Conservation (phyloP, 37 sponge, comb jelly and placozoan species). For the Aphrocallistes beatrix region DNA sequence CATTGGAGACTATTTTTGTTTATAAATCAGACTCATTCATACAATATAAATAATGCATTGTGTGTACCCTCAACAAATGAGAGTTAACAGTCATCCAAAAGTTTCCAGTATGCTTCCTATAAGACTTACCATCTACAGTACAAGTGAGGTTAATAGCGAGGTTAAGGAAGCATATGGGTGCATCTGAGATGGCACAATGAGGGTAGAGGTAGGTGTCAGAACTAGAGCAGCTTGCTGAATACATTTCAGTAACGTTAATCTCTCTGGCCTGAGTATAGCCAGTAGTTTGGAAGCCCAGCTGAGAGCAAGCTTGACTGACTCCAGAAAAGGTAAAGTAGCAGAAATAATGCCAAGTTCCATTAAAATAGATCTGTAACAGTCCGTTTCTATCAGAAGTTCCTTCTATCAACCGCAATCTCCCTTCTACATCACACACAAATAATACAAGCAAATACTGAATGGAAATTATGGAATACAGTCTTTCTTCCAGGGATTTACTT, state of each 20-base stretch:
- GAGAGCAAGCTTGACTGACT: background rate
- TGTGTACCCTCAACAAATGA: too few relatives aligned
- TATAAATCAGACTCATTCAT: too few relatives aligned
- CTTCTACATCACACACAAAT: too few relatives aligned
- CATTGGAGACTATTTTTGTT: too few relatives aligned
- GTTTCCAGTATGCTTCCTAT: too few relatives aligned
- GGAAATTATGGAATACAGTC: too few relatives aligned
- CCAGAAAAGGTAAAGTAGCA: background rate
- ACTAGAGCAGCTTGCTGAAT: background rate
- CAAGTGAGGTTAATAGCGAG: background rate
- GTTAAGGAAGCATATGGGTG: background rate
- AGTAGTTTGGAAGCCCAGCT: background rate
- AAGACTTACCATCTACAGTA: background rate
- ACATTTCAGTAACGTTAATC: background rate
- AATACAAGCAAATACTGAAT: too few relatives aligned
- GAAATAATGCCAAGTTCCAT: conserved; percentile 5
- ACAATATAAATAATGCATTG: too few relatives aligned
- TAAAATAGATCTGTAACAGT: background rate
- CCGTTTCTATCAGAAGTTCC: background rate
- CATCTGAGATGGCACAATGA: background rate
- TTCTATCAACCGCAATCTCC: background rate
- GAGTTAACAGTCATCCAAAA: too few relatives aligned
- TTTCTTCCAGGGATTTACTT: too few relatives aligned
- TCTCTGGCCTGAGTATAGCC: background rate
- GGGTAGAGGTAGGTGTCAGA: background rate